Evolutionary conservation across 2,888 invertebrate species (phyloP).

Genomic region (Argynnis bischoffii): DNA sequence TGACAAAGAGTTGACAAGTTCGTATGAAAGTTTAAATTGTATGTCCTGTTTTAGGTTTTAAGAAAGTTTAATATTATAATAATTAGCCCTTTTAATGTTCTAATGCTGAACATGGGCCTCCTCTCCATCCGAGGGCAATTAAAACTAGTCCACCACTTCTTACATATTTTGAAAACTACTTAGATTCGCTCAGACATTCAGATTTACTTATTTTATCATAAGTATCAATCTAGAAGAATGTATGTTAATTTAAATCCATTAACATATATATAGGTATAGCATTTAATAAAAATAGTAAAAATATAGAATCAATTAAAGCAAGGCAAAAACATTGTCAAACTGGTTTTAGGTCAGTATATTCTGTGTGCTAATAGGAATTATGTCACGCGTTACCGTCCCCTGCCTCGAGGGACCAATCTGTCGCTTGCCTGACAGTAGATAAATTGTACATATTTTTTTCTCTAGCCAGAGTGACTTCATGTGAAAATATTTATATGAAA

Average conservation of each 20-base stretch:
- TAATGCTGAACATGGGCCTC: background rate
- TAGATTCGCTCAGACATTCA: too few relatives aligned
- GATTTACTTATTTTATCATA: too few relatives aligned
- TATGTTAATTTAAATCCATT: too few relatives aligned
- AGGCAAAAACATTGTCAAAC: background rate
- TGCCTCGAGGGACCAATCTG: slow-evolving; percentile 16
- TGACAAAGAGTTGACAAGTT: slow-evolving; percentile 14
- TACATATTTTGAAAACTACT: too few relatives aligned
- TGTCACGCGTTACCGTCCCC: slow-evolving; percentile 3
- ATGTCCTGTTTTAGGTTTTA: background rate
- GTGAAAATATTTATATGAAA: background rate
- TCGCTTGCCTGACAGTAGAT: slow-evolving; percentile 9
- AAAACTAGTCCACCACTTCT: too few relatives aligned
- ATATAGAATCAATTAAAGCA: background rate
- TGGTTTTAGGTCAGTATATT: slow-evolving; percentile 3
- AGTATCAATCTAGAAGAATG: too few relatives aligned
- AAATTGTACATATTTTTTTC: slow-evolving; percentile 15
- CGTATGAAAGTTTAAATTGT: background rate
- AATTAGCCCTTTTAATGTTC: background rate
- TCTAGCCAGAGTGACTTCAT: background rate
- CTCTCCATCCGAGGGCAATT: too few relatives aligned
- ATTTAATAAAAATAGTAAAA: background rate
- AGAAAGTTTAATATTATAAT: background rate
- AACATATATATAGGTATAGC: too few relatives aligned
- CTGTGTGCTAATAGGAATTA: slow-evolving; percentile 14